Percentiles rank a stretch among this genome's conserved stretches.
Conservation (phyloP, 2,888 invertebrate genomes). For the Eurytoma adleriae region DNA sequence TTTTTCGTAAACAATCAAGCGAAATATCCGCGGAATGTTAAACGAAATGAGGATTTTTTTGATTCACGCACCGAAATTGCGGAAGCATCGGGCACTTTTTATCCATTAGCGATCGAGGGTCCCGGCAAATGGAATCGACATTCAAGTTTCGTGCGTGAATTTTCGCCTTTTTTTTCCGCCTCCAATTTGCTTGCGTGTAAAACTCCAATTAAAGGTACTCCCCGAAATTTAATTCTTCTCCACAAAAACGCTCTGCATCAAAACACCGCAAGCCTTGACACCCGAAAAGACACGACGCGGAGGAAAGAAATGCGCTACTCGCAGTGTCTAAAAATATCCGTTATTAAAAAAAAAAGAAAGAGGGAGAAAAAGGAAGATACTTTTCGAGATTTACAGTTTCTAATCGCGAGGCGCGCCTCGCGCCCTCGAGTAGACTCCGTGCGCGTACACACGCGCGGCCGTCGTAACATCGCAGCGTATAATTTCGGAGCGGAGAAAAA, state of each 20-base stretch:
- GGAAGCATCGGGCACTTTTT: too few species aligned
- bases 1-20: not conserved
- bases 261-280: not conserved
- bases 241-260: not conserved
- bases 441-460: not conserved
- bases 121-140: too few species aligned
- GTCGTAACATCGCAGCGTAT: constrained; percentile 2
- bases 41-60: not conserved
- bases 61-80: too few species aligned
- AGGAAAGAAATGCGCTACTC: too few species aligned
- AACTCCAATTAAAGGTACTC: too few species aligned
- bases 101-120: too few species aligned
- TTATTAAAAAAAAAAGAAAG: not conserved
- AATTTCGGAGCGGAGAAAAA: constrained; percentile 25
- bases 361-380: not conserved
- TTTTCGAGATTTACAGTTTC: constrained; percentile 8
- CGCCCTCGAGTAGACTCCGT: not conserved
- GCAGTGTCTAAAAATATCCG: too few species aligned
- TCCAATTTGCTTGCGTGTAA: too few species aligned
- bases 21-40: constrained; percentile 20
- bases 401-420: not conserved
- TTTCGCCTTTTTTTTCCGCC: too few species aligned
- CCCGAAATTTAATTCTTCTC: too few species aligned
- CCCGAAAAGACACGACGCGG: too few species aligned
- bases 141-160: too few species aligned